Evolutionary conservation across 2,113 vertebrate species (phyloP), one percentile per base, ranked within the genome.

Genomic region (Odobenus rosmarus): DNA sequence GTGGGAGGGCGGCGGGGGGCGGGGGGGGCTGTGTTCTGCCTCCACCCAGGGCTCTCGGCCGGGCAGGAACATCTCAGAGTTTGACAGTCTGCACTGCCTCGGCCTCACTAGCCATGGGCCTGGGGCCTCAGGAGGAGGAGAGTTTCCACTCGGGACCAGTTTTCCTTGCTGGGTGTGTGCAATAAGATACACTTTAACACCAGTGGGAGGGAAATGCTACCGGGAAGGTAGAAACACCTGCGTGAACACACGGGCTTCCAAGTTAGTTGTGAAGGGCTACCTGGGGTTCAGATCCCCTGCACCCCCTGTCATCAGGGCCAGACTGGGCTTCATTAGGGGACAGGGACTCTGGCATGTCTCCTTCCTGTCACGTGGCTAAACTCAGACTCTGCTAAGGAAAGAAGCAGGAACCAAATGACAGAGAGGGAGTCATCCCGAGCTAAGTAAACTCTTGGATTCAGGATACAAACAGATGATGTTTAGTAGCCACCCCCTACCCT

Each of bases 1-100:
- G 33, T 23, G 5, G 89, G 89, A 24, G 42, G 39, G 39, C 39
- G 39, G 39, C 39, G 39, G 39, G 39, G 39, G 39, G 39, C 39
- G 39, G 53, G 14, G 74, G 33, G 0, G 33, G 59, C 77, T 53
- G 18, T 26, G 16, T 62, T 26, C 62, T 51, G 28, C 31, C 8
- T 12, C 26, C 4, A 33, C 12, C 77, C 15, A 0, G 21, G 26
- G 76, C 55, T 57, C 64, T 28, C 0, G 5, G 10, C 42, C 19
- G 84, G 31, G 77, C 42, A 64, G 12, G 13, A n/a, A 19, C 31
- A n/a, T 57, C 77, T 36, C 10, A 15, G 6, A 46, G n/a, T 1
- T 5, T 4, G 64, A 74, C 5, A 12, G 39, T 11, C 12, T n/a
- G 0, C 0, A 31, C n/a, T 1, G 4, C 28, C 62, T 0, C 33